Evolutionary conservation across 2,888 invertebrate species (phyloP).

Genomic region (Pandemis cinnamomeana): DNA sequence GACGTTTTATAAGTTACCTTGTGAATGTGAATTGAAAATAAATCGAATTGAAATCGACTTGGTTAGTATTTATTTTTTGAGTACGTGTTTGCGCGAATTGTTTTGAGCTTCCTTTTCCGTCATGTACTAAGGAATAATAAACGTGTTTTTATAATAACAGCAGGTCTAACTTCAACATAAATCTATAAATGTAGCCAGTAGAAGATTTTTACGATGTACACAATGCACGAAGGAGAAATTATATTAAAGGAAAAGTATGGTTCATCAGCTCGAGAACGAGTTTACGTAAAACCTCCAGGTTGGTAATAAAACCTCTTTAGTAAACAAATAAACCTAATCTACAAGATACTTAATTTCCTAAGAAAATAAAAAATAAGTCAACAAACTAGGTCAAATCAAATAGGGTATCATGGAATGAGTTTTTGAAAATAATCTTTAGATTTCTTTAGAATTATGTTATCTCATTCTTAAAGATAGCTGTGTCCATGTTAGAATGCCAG

Average conservation of each 20-base stretch:
- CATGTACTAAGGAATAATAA: not conserved
- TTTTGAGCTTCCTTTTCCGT: not conserved
- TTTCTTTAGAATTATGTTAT: too few species aligned
- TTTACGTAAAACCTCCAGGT: slow-evolving; percentile 69
- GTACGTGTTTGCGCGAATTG: not conserved
- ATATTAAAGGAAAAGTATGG: slow-evolving; percentile 66
- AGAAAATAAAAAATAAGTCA: too few species aligned
- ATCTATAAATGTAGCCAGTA: slow-evolving; percentile 6
- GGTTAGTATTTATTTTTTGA: not conserved
- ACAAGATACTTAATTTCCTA: not conserved
- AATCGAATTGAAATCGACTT: too few species aligned
- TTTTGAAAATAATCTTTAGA: too few species aligned
- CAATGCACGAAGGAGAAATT: slow-evolving; percentile 60
- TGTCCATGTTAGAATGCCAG: too few species aligned
- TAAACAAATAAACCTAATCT: not conserved
- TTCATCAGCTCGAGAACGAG: slow-evolving; percentile 54
- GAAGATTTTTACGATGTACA: slow-evolving; percentile 46
- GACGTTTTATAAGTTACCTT: too few species aligned
- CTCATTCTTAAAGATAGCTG: too few species aligned
- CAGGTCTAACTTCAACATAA: not conserved
- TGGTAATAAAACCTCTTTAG: slow-evolving; percentile 23
- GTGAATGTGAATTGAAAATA: too few species aligned
- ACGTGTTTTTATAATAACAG: not conserved
- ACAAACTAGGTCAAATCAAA: too few species aligned
- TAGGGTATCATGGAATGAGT: too few species aligned